Evolutionary conservation across 2,888 invertebrate species (phyloP).

Genomic region (Troides aeacus): DNA sequence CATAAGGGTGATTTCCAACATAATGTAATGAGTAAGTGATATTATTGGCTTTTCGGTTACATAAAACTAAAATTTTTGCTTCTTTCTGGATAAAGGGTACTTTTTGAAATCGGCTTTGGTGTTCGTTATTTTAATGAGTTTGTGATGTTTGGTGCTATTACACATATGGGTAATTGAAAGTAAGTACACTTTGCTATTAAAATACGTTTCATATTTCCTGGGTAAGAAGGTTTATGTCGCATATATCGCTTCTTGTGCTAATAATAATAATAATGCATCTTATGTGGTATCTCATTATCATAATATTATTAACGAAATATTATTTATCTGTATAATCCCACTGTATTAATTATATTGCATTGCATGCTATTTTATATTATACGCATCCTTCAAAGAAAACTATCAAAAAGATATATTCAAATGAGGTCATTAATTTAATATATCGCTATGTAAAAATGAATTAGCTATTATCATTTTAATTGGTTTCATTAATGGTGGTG

Average conservation of each 20-base stretch:
- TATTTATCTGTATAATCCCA: background rate
- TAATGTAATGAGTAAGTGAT: slow-evolving; percentile 14
- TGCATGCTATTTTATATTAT: background rate
- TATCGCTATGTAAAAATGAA: background rate
- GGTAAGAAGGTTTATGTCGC: slow-evolving; percentile 11
- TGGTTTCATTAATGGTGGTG: background rate
- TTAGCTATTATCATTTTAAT: background rate
- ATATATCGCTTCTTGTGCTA: slow-evolving; percentile 26
- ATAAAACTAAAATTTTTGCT: slow-evolving; percentile 52
- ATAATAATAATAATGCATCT: background rate
- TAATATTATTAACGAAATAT: background rate
- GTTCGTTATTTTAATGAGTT: slow-evolving; percentile 38
- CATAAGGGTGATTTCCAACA: background rate
- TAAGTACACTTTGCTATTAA: slow-evolving; percentile 60
- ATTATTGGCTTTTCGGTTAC: slow-evolving; percentile 43
- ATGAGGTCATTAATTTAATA: background rate
- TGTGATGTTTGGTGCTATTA: slow-evolving; percentile 52
- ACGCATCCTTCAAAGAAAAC: background rate
- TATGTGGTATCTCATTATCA: background rate
- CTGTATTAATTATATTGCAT: background rate
- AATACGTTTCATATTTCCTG: slow-evolving; percentile 34
- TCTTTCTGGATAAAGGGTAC: slow-evolving; percentile 47
- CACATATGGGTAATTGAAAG: slow-evolving; percentile 44
- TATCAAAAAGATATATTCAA: background rate
- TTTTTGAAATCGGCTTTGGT: slow-evolving; percentile 49